A percentile compares a stretch with the other conserved stretches of the same genome.
Evolutionary conservation across 2,797 vertebrate species (phyloP).

Genomic region (Crocidura indochinensis): DNA sequence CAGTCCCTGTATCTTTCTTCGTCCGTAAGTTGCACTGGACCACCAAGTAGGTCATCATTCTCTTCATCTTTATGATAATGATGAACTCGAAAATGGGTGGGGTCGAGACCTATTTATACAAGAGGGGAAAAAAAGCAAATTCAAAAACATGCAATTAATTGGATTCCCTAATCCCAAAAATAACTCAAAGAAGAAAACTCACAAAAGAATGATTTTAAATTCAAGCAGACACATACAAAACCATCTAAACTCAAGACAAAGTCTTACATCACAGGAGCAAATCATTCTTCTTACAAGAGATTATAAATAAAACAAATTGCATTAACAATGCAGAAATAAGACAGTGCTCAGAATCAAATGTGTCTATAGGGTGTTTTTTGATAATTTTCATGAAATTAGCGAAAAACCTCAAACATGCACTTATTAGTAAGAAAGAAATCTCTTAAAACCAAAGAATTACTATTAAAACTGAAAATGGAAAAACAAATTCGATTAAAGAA

Average conservation of each 20-base stretch:
- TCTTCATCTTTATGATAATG: constrained; percentile 97
- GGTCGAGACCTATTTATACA: constrained; percentile 94
- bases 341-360: constrained; percentile 85
- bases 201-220: constrained; percentile 78
- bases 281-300: constrained; percentile 85
- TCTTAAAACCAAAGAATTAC: constrained; percentile 89
- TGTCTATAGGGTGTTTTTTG: constrained; percentile 86
- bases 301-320: constrained; percentile 88
- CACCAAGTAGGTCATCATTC: constrained; percentile 93
- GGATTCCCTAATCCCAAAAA: constrained; percentile 77
- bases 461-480: constrained; percentile 89
- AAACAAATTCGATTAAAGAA: constrained; percentile 90
- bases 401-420: constrained; percentile 88
- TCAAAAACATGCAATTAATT: constrained; percentile 82
- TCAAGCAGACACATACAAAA: constrained; percentile 75
- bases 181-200: constrained; percentile 82
- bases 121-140: constrained; percentile 86
- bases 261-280: constrained; percentile 78
- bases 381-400: constrained; percentile 87
- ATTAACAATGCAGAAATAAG: constrained; percentile 84
- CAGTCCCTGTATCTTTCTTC: constrained; percentile 98
- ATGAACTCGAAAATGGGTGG: constrained; percentile 95
- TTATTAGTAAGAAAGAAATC: constrained; percentile 85
- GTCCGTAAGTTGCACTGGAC: constrained; percentile 95
- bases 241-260: constrained; percentile 83